Base-by-base conservation (phyloP, 2,797 vertebrate genomes). In the Dallia pectoralis region DNA sequence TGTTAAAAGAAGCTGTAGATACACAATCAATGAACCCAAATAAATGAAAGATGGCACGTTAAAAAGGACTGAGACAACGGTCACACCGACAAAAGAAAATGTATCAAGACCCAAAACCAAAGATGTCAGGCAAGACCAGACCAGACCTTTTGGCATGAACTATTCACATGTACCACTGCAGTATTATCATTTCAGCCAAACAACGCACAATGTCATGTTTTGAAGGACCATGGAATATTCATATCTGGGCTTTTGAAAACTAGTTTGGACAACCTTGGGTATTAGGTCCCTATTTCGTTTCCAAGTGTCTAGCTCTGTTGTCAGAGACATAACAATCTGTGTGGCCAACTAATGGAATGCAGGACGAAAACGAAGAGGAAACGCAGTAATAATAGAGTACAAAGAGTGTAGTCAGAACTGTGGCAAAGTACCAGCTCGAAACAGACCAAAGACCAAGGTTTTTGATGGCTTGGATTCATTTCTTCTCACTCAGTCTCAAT, bases 321-420 rank as follows among this genome's bases (percentile, higher is more conserved):
- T 53, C 29, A 36, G 53, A 70, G 18, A 77, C 47, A 73, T 56
- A 70, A 73, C 53, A 73, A 30, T 70, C 33, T 66, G 51, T 51
- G 73, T 74, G 5, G 62, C 72, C 44, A 66, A 51, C 30, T 73
- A 32, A 74, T 15, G 67, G 18, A 73, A 67, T 25, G 64, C 67
- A 59, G 44, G 7, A 6, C 51, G 15, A 6, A 69, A 16, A 29
- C 22, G 32, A 77, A 30, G 36, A 66, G 63, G 18, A 36, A 75
- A 65, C 29, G 29, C 61, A 32, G 27, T 77, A 65, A 44, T 47
- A 72, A 68, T 36, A 48, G 73, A 77, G 51, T 16, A 86, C 69
- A 79, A 87, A 74, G 69, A 81, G 59, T 33, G 61, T 69, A 79
- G 75, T 83, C 72, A 82, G 44, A 9, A 33, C 53, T 64, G 22